phyloP scores from a whole-genome alignment of 2,888 invertebrate species.

The Pseudeuparius sepicola region DNA sequence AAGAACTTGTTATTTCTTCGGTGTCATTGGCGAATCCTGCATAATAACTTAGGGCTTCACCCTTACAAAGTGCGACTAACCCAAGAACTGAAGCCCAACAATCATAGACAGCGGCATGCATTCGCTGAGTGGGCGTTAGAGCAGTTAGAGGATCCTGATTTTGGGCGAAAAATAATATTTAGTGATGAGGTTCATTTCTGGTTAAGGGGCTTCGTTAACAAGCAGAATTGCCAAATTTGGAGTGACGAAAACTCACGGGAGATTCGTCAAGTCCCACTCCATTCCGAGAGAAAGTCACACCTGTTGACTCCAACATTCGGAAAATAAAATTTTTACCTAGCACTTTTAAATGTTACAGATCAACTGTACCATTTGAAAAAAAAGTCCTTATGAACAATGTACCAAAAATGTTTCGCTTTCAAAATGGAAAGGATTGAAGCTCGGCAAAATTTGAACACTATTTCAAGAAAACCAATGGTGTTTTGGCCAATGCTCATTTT shows the following conservation, averaged over 20 bases:
- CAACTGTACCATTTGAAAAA: too few species aligned
- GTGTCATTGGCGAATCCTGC: conserved; percentile 7
- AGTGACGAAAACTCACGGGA: background rate
- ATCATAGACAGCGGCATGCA: conserved; percentile 22
- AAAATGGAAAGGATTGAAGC: too few species aligned
- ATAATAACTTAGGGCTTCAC: conserved; percentile 23
- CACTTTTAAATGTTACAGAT: too few species aligned
- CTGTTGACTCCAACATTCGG: too few species aligned
- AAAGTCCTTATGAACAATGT: too few species aligned
- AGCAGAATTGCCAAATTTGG: conserved; percentile 1
- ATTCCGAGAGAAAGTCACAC: conserved; percentile 6
- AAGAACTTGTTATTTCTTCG: conserved; percentile 9
- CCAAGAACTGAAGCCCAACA: conserved; percentile 25
- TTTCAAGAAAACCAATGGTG: too few species aligned
- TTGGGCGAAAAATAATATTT: too few species aligned
- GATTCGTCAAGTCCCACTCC: conserved; percentile 6
- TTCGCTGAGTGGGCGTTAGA: conserved; percentile 22
- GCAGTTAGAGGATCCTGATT: conserved; percentile 23
- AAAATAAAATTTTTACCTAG: too few species aligned
- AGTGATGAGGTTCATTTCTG: too few species aligned
- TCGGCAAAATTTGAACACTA: too few species aligned
- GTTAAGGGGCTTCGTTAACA: background rate
- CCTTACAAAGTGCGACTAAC: conserved; percentile 22
- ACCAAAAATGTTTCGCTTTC: too few species aligned
- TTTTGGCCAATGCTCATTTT: too few species aligned